Percentiles rank a stretch among this genome's conserved stretches.
These are phyloP conservation scores for Imbricaverruca yamaguchii DNA, from an alignment of 2,888 invertebrate species.

Conservation along the genomic window DNA sequence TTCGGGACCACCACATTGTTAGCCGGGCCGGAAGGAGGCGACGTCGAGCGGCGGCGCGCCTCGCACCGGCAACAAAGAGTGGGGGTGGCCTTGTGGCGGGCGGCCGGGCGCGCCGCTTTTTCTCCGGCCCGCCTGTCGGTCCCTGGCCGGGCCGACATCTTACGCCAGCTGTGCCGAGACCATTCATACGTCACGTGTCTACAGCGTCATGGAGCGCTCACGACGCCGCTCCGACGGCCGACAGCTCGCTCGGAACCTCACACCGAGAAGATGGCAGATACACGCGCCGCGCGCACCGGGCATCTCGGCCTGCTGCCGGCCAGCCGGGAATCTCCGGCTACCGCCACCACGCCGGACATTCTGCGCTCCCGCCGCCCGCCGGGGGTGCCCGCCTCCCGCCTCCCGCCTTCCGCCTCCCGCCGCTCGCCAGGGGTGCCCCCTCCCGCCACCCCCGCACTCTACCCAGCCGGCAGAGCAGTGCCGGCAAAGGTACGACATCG, in stretches of 20 bases:
- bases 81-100: background rate
- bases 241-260: background rate
- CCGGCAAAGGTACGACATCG: no score
- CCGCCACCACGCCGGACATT: background rate
- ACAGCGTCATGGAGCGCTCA: background rate
- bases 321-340: background rate
- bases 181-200: background rate
- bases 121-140: background rate
- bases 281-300: background rate
- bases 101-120: background rate
- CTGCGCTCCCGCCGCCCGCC: background rate
- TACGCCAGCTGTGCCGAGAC: background rate
- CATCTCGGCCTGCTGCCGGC: background rate
- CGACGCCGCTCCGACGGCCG: background rate
- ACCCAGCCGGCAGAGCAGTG: no score
- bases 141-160: background rate
- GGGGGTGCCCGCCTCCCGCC: background rate
- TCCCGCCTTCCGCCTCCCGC: background rate
- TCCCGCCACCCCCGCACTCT: no score
- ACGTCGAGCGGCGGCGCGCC: background rate
- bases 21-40: background rate
- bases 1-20: background rate
- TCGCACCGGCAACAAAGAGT: background rate
- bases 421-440: background rate
- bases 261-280: background rate